Conservation (phyloP, 1,140 invertebrate species). For the Galendromus occidentalis region DNA sequence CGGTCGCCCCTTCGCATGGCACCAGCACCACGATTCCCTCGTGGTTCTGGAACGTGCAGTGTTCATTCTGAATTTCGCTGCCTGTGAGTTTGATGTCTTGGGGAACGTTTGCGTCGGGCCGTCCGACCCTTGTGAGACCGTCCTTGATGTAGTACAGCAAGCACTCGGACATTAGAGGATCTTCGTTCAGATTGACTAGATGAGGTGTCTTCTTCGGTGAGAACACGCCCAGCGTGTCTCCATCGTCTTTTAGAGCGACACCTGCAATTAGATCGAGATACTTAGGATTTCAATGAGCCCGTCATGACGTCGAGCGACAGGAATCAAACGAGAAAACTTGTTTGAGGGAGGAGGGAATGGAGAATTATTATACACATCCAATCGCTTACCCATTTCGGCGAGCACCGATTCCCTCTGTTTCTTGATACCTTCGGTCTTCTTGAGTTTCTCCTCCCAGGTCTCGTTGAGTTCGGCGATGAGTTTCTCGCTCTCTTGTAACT, state of each 20-base stretch:
- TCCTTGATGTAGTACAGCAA: constrained; percentile 98
- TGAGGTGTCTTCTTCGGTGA: constrained; percentile 95
- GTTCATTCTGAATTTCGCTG: constrained; percentile 73
- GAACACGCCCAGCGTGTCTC: constrained; percentile 90
- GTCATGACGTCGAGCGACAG: no score
- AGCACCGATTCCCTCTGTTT: constrained; percentile 89
- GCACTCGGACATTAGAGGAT: constrained; percentile 95
- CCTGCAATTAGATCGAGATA: no score
- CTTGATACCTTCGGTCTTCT: constrained; percentile 82
- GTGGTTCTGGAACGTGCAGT: constrained; percentile 85
- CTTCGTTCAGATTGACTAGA: constrained; percentile 94
- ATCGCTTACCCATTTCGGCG: constrained; percentile 69
- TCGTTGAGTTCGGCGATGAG: constrained; percentile 97
- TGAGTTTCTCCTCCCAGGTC: constrained; percentile 97
- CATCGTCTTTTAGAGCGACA: constrained; percentile 88
- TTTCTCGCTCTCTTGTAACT: constrained; percentile 94
- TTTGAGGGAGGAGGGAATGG: no score
- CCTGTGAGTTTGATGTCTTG: constrained; percentile 88
- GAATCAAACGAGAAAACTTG: no score
- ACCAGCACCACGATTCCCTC: constrained; percentile 55
- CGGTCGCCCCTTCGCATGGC: constrained; percentile 60
- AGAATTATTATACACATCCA: no score
- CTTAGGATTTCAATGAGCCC: no score
- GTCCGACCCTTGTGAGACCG: constrained; percentile 75
- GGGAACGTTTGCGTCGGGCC: constrained; percentile 62